phyloP scores from a whole-genome alignment of 2,888 invertebrate species.

The Synanthedon vespiformis region DNA sequence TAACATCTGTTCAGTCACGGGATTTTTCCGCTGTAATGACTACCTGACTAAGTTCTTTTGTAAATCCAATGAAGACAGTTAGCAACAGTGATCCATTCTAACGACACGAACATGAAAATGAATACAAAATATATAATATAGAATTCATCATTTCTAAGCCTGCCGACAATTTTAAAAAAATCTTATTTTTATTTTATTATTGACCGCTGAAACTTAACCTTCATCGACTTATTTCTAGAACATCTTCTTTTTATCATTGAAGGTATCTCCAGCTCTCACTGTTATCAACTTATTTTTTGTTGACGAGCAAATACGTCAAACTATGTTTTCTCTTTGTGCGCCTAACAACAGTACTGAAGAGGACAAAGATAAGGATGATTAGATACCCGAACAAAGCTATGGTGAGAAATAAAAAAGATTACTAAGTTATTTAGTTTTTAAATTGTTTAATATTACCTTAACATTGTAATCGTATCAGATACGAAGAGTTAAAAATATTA shows the following conservation, averaged over 20 bases:
- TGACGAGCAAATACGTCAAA: constrained; percentile 25
- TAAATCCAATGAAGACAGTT: too few species aligned
- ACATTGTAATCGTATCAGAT: constrained; percentile 36
- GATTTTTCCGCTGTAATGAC: too few species aligned
- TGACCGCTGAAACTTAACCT: too few species aligned
- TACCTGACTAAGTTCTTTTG: too few species aligned
- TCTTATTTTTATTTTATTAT: too few species aligned
- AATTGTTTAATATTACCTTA: constrained; percentile 8
- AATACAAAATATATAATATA: too few species aligned
- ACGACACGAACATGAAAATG: too few species aligned
- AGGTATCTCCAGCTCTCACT: constrained; percentile 31
- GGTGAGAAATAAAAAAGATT: constrained; percentile 2
- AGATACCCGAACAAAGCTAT: constrained; percentile 3
- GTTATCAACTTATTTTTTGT: constrained; percentile 21
- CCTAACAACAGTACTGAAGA: constrained; percentile 1
- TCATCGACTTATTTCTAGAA: neutral
- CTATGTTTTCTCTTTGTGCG: constrained; percentile 14
- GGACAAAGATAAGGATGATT: neutral
- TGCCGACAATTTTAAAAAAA: too few species aligned
- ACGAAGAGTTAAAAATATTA: constrained; percentile 39
- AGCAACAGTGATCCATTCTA: too few species aligned
- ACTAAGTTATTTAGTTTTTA: neutral
- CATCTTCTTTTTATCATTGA: constrained; percentile 10
- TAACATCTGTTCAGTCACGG: too few species aligned
- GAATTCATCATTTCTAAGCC: too few species aligned